These are phyloP conservation scores for Orcinus orca DNA, from an alignment of 2,113 vertebrate species.

Conservation along the genomic window DNA sequence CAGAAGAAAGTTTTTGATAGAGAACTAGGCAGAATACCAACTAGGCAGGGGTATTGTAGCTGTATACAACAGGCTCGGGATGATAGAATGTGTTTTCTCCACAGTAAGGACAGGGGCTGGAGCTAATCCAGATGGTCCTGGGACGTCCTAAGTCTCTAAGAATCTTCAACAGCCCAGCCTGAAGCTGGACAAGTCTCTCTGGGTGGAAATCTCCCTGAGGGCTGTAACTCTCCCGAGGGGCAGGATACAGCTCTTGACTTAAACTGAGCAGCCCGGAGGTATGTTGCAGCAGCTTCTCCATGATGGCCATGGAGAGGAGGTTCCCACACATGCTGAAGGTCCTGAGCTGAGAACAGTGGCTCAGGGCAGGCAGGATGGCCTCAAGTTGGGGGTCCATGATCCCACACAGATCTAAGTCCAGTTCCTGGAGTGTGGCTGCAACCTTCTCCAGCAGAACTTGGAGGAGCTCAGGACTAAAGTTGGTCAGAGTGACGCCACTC, in stretches of 20 bases:
- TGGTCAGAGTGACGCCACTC: rapidly evolving
- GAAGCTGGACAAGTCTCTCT: background rate
- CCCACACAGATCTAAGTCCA: background rate
- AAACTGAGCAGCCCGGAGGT: rapidly evolving
- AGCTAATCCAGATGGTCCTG: background rate
- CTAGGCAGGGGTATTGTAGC: no score
- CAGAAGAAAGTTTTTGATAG: background rate
- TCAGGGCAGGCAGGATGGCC: background rate
- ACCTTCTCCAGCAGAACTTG: background rate
- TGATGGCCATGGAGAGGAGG: rapidly evolving
- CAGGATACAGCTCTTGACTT: background rate
- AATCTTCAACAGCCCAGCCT: background rate
- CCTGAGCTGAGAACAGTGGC: background rate
- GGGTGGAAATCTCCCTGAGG: rapidly evolving
- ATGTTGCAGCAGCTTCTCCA: background rate
- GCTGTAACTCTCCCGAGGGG: background rate
- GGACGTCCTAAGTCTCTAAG: background rate
- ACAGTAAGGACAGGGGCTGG: background rate
- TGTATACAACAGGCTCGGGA: rapidly evolving
- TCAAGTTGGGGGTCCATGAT: background rate
- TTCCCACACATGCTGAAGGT: background rate
- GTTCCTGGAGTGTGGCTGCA: background rate
- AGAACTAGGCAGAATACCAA: no score
- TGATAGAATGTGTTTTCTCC: background rate
- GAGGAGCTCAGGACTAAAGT: background rate